Base-by-base conservation (phyloP, 2,797 vertebrate genomes). In the Psittacula echo region DNA sequence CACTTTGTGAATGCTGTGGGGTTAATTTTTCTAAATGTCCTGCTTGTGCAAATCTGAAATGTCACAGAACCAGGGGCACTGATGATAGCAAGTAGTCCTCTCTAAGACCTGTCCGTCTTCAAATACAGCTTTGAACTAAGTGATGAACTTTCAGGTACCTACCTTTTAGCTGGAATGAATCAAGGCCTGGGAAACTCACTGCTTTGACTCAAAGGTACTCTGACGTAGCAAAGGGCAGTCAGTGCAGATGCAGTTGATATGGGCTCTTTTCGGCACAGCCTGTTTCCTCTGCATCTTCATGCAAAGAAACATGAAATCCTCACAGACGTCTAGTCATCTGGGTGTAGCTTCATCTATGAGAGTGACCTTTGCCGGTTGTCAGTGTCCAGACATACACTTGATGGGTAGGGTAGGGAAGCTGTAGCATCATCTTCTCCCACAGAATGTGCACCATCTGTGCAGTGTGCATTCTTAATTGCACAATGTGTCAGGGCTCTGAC, bases 321-420 rank as follows among this genome's bases (percentile, higher is more conserved):
- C 12, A 17, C 26, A 41, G 58, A 23, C 1, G 0, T 30, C 3
- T 1, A 32, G 13, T 53, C 34, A 1, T 13, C 39, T 65, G 39
- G 42, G 8, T 81, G 17, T 54, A 51, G 80, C 51, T 73, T 16
- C 21, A 20, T 44, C 41, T 26, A 1, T 4, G 12, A 24, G 56
- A 76, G 13, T 70, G 83, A 73, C 74, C 53, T 82, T 71, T 80
- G 22, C 44, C 13, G 24, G 16, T 53, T 1, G 1, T 39, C 23
- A 11, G 11, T 51, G 50, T 70, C 74, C 77, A 44, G 87, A 53
- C 22, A 16, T 20, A 39, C 24, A 29, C 44, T 75, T 64, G 60
- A 56, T 80, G 48, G 23, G 41, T 62, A 45, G 51, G 41, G 27
- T 11, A 45, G 34, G 64, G 48, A 12, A 85, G 10, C 30, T 85